Evolutionary conservation across 1,140 invertebrate species (phyloP), one percentile per base, ranked within the genome.

Genomic region (Heliconius hewitsoni): DNA sequence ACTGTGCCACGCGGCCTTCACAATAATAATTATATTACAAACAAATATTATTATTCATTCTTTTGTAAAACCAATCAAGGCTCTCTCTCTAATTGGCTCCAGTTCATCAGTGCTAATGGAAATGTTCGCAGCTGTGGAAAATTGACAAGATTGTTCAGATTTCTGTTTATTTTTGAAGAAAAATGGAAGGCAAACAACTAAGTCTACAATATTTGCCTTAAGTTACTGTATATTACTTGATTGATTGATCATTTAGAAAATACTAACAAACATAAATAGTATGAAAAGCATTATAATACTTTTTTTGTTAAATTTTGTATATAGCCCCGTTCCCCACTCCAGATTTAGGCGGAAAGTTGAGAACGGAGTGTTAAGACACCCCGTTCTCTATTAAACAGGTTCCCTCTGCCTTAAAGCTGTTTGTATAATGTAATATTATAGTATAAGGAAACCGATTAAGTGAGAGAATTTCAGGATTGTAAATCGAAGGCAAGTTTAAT

Each of bases 71-170:
- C 34, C 71, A 78, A 78, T 74, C 39, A 74, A 74, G 39, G 16
- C n/a, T n/a, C n/a, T n/a, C n/a, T n/a, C 50, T 72, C 50, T 78
- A 78, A 74, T 78, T 78, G 52, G 18, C 72, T 66, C 46, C 71
- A 39, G 71, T 78, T 78, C 71, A 71, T 79, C 42, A 71, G 30
- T 27, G 50, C 18, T 71, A 71, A 71, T 74, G 73, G 52, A 73
- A 78, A 66, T 27, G 55, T 60, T 60, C 74, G 18, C 30, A 70
- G 74, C 42, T 76, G 74, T 55, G 74, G 66, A 76, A 70, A 76
- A 71, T 70, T 46, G 60, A 46, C 60, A 39, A 76, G 74, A 76
- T 23, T 60, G 55, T 60, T 60, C 55, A 60, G 55, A 60, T 60
- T 60, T 27, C n/a, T 60, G 55, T 60, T 60, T 60, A 60, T 60